Evolutionary conservation across 2,797 vertebrate species (phyloP), one percentile per base, ranked within the genome.

Genomic region (Sandelia bainsii): DNA sequence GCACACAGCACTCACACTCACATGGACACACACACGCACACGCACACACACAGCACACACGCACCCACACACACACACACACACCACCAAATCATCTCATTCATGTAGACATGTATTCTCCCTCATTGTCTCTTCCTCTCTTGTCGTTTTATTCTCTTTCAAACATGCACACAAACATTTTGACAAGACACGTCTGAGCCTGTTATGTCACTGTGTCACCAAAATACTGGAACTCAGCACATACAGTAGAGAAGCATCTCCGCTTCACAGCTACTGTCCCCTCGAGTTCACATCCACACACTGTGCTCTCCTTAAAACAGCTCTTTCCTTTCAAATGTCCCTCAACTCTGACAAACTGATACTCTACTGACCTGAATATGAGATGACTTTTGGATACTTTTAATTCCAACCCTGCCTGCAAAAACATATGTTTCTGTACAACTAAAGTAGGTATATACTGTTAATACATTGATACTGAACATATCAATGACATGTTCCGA

Each of bases 121-220:
- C 22, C 50, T 57, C 27, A 22, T 52, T 52, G 46, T 69, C 32
- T 54, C 44, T 42, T 42, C 23, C 48, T 61, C 22, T 49, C 2
- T 40, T n/a, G 0, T 61, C 42, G 25, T 60, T 32, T 11, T 11
- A 3, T 27, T 23, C 46, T 37, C 23, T 44, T 1, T 22, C 19
- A 3, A 27, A 10, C 42, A 29, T 22, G 23, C 60, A 44, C 11
- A 34, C 48, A 74, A 57, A 80, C 67, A 82, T 69, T 82, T 40
- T 45, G 61, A 68, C 71, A 69, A 58, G 62, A 27, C 57, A 6
- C 10, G 58, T 76, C 64, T 22, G 46, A 34, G 40, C n/a, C 44
- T 51, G 72, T 81, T 67, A 54, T 61, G 72, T 86, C 69, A 79
- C 49, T 0, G 51, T 42, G 74, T 75, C 68, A 53, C 14, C 23